Evolutionary conservation across 37 sponge, comb jelly and placozoan genomes (phyloP), one percentile per base, ranked within the genome.

Genomic region (Beroe forskalii): DNA sequence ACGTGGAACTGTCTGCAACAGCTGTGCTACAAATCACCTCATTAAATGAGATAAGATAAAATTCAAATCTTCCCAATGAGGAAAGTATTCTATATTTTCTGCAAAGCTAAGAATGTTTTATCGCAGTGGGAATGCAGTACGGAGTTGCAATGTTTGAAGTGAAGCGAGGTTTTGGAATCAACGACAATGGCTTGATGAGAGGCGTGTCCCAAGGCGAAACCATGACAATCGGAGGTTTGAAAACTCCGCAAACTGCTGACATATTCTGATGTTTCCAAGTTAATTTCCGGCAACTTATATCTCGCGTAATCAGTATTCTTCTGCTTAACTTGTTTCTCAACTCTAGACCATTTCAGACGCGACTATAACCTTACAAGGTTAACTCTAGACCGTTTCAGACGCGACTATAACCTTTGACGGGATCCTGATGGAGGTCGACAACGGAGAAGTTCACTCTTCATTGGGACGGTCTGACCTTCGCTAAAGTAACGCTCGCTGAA

Each of bases 111-210:
- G n/a, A n/a, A n/a, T n/a, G n/a, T n/a, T n/a, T n/a, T n/a, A n/a
- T n/a, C n/a, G n/a, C 55, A 48, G 55, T 12, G 55, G 55, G 55
- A 48, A 48, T 48, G 6, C 6, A 48, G 6, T 48, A 48, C 55
- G 55, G 55, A 6, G 12, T 12, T 6, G 55, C 55, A 12, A 48
- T 48, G 55, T 69, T 69, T 27, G 72, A 69, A 36, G 6, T 69
- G 17, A 69, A 69, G 38, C 27, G 72, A 17, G 72, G 72, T 9
- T 69, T 69, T 36, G 72, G 72, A 9, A 69, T 69, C 27, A 69
- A 69, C 72, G 72, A 69, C 72, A 14, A 69, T 35, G 72, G 72
- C 32, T 33, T 27, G 8, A 69, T 69, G 72, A 32, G 12, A 14
- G 72, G 72, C 28, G 19, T 69, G 1, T 69, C 72, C 32, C 9